These are phyloP conservation scores for Conger conger DNA, from an alignment of 2,113 vertebrate species.

Conservation along the genomic window DNA sequence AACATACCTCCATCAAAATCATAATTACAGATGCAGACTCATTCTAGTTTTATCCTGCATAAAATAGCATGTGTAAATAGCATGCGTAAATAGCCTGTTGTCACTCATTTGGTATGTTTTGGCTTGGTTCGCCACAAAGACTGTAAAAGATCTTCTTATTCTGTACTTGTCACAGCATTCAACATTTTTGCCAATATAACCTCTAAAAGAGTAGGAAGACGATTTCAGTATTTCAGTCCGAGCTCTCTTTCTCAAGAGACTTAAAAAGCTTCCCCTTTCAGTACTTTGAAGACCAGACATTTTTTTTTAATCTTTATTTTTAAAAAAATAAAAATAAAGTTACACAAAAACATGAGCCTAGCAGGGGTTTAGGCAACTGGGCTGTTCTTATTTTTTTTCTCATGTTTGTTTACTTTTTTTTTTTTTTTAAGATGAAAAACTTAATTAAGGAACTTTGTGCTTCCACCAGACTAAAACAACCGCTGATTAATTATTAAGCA, in stretches of 20 bases:
- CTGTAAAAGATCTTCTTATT: neutral
- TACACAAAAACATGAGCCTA: constrained; percentile 26
- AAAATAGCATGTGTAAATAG: neutral
- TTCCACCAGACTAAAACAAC: constrained; percentile 46
- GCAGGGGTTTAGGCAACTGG: constrained; percentile 32
- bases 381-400: constrained; percentile 41
- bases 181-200: constrained; percentile 18
- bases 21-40: neutral
- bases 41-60: neutral
- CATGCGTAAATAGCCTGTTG: neutral
- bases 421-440: constrained; percentile 49
- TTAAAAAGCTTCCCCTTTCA: constrained; percentile 43
- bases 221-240: constrained; percentile 38
- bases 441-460: constrained; percentile 52
- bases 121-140: neutral
- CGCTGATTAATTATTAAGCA: constrained; percentile 59
- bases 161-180: constrained; percentile 21
- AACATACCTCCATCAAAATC: neutral
- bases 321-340: constrained; percentile 36
- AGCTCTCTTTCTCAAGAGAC: constrained; percentile 34
- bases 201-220: constrained; percentile 26
- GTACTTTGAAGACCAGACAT: constrained; percentile 35
- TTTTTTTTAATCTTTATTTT: constrained; percentile 52
- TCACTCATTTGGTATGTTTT: neutral
- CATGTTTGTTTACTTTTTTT: constrained; percentile 54